Evolutionary conservation across 2,113 vertebrate genomes (phyloP), one percentile per base, ranked within the genome.

Genomic region (Fregetta grallaria): DNA sequence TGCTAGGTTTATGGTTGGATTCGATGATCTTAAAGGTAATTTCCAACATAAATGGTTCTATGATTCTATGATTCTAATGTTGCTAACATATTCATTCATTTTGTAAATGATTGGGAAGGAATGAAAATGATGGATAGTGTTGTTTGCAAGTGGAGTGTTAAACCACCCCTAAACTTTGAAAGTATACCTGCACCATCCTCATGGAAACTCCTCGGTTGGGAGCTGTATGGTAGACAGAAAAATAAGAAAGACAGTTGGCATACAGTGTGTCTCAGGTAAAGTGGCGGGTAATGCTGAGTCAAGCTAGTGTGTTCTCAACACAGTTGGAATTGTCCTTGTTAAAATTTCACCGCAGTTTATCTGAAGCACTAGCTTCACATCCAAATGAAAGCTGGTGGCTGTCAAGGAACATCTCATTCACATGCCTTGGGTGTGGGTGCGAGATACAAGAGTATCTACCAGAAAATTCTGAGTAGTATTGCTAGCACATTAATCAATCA

Each of bases 71-170:
- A 50, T 50, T 50, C 49, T 50, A 50, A 50, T 2, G 12, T 55
- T 38, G n/a, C 17, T 30, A 45, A 74, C 3, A 4, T 6, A 56
- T 15, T 29, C 8, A 15, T 52, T 21, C 25, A 29, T 63, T 91
- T 59, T 63, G 3, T 36, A 15, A 44, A 0, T 44, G 32, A 44
- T 11, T 0, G 0, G 19, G 59, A 67, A 58, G 27, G 21, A 81
- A 72, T 38, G 5, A 63, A 94, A 92, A 58, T 8, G 11, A 32
- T 40, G 10, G 11, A 17, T 15, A 83, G 15, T 63, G 87, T 66
- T 59, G 18, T 47, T 84, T 73, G 42, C 30, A 42, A 47, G 40
- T 30, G 29, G 47, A 90, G 6, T 25, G n/a, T 49, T 80, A 49
- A 84, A 72, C 5, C 23, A 40, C 22, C 29, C 27, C 32, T 29